These are phyloP conservation scores for Protophormia terraenovae DNA, from an alignment of 2,888 invertebrate genomes.

Conservation along the genomic window DNA sequence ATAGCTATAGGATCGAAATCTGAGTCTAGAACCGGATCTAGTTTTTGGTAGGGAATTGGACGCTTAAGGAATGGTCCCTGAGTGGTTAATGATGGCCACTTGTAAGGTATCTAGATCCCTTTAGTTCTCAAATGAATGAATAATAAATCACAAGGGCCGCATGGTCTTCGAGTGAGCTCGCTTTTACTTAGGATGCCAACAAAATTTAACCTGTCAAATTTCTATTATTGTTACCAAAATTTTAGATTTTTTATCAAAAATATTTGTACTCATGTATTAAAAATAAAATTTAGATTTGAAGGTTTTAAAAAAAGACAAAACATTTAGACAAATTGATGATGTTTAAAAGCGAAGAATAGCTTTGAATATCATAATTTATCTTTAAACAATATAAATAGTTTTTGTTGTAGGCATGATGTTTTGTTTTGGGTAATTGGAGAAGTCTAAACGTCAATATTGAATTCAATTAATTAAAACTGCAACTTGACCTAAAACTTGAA, in stretches of 20 bases:
- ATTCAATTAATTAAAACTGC: background rate
- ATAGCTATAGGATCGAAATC: too few species aligned
- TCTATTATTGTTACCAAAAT: too few species aligned
- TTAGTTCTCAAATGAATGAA: too few species aligned
- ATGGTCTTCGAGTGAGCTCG: too few species aligned
- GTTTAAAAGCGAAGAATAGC: background rate
- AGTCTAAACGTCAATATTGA: background rate
- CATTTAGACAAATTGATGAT: background rate
- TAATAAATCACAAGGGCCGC: too few species aligned
- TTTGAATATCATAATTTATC: background rate
- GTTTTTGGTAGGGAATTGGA: too few species aligned
- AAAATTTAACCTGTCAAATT: too few species aligned
- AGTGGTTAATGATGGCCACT: too few species aligned
- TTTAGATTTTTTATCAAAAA: background rate
- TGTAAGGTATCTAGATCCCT: too few species aligned
- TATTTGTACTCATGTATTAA: background rate
- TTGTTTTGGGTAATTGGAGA: slow-evolving; percentile 14
- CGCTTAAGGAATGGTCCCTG: too few species aligned
- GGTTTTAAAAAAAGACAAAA: background rate
- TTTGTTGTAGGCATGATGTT: background rate
- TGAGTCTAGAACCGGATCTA: too few species aligned
- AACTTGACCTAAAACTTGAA: slow-evolving; percentile 3
- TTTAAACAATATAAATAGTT: background rate
- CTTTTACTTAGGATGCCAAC: too few species aligned
- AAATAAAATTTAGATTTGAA: slow-evolving; percentile 8